Evolutionary conservation across 2,113 vertebrate species (phyloP), one percentile per base, ranked within the genome.

Genomic region (Ammodytes marinus): DNA sequence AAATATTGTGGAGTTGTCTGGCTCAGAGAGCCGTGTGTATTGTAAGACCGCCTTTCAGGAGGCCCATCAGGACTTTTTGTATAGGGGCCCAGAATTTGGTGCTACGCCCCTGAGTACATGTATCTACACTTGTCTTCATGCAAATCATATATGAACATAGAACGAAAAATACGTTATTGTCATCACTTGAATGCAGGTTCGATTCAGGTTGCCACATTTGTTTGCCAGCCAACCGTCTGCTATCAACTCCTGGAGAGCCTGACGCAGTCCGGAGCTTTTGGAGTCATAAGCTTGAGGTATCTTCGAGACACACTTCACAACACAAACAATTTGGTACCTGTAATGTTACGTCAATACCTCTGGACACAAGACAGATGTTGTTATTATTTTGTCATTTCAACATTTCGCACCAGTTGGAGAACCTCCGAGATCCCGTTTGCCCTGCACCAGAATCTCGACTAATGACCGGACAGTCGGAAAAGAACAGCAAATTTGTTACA

Each of bases 361-460:
- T 82, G 93, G 95, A 96, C 96, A 97, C 95, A 97, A 99, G 97
- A 99, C 95, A 96, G 97, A 99, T 99, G 97, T 94, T 96, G 96
- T 97, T 97, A 97, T 97, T 98, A 97, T 95, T 97, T 96, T 95
- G 95, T 95, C 95, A 95, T 96, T 97, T 96, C 94, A 95, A 95
- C 94, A 93, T 96, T 97, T 88, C 94, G 93, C 95, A 88, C 80
- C 92, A 95, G 92, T 95, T 96, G 92, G 95, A 91, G 95, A 94
- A 96, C 95, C 94, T 94, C 86, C 94, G 91, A 92, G 95, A 95
- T 90, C 92, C 81, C 87, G 91, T 95, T 27, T 87, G 94, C 95
- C 95, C 95, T 95, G 89, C 91, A 88, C 94, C 83, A 95, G 94
- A 94, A 91, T 88, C 93, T 93, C 91, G 88, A 85, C 91, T 92